phyloP scores from a whole-genome alignment of 1,140 invertebrate species.

The Watersipora subatra region DNA sequence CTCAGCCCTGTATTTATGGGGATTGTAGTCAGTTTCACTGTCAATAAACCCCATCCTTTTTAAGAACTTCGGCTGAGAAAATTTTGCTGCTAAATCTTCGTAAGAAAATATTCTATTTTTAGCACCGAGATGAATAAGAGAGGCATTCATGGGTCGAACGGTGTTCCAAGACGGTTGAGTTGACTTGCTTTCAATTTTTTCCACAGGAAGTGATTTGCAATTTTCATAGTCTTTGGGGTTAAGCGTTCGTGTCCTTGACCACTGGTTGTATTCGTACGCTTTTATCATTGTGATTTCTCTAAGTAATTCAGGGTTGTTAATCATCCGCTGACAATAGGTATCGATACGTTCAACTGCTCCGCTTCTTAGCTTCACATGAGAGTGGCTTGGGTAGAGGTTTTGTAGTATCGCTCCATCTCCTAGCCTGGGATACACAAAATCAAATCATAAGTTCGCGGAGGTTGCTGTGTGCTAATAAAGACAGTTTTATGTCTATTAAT shows the following conservation, averaged over 20 bases:
- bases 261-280: neutral
- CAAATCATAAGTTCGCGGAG: too few relatives aligned
- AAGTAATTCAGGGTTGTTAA: neutral
- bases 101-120: neutral
- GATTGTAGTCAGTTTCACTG: neutral
- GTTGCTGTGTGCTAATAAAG: too few relatives aligned
- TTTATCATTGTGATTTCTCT: neutral
- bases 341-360: neutral
- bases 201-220: neutral
- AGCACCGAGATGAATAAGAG: neutral
- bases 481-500: too few relatives aligned
- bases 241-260: neutral
- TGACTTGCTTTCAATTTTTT: neutral
- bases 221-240: neutral
- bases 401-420: slow-evolving; percentile 1
- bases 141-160: neutral
- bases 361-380: neutral
- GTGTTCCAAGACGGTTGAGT: neutral
- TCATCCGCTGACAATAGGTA: neutral
- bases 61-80: neutral
- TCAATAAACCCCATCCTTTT: neutral
- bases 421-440: neutral
- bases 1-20: too few relatives aligned
- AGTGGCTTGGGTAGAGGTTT: neutral
- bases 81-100: neutral